A percentile compares a stretch with the other conserved stretches of the same genome.
Evolutionary conservation across 1,140 invertebrate genomes (phyloP).

Genomic region (Drosophila guanche): DNA sequence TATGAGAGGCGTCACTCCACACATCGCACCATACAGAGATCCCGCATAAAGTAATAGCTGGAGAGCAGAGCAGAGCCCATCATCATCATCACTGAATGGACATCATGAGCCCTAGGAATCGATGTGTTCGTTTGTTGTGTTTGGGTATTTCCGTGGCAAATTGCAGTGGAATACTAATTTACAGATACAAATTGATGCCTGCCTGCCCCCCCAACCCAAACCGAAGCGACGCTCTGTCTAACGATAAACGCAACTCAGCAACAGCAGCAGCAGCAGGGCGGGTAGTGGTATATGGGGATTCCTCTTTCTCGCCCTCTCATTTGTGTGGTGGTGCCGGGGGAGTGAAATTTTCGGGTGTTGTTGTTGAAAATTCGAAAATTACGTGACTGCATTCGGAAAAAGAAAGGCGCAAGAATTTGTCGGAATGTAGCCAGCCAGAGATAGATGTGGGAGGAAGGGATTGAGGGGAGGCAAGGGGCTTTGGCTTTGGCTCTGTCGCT

Average conservation of each 20-base stretch:
- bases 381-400: conserved; percentile 76
- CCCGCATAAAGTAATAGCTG: conserved; percentile 54
- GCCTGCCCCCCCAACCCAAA: too few relatives aligned
- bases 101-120: conserved; percentile 27
- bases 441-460: too few relatives aligned
- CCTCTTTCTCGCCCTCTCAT: conserved; percentile 1
- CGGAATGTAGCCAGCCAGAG: conserved; percentile 63
- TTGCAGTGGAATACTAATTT: conserved; percentile 80
- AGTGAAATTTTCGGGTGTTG: conserved; percentile 61
- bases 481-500: conserved; percentile 55
- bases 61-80: conserved; percentile 12
- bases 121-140: conserved; percentile 21
- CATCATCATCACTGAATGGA: conserved; percentile 20
- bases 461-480: too few relatives aligned
- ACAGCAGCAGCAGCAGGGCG: too few relatives aligned
- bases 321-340: conserved; percentile 1
- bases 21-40: conserved; percentile 41
- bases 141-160: conserved; percentile 67
- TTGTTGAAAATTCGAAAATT: conserved; percentile 78
- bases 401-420: conserved; percentile 72
- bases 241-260: conserved; percentile 54
- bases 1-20: conserved; percentile 49
- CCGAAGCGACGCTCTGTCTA: conserved; percentile 47
- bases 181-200: conserved; percentile 76
- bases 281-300: conserved; percentile 26